phyloP scores from a whole-genome alignment of 2,888 invertebrate species.

The Xylocampa areola region DNA sequence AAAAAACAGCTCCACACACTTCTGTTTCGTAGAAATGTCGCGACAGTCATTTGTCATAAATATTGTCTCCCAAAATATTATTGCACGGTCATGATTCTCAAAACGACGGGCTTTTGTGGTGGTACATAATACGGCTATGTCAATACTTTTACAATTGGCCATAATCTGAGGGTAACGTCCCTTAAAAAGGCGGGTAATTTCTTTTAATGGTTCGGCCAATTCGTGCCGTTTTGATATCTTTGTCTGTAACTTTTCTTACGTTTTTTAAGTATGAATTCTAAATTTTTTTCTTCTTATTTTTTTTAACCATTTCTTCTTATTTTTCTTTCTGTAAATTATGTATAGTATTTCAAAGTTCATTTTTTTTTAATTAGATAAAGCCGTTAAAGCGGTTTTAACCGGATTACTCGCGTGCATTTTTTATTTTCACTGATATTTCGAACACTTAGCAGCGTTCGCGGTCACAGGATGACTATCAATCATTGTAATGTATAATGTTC shows the following conservation, averaged over 20 bases:
- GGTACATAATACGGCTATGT: conserved; percentile 54
- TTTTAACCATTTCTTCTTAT: not conserved
- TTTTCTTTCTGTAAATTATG: not conserved
- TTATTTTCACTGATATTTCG: no score
- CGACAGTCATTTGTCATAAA: conserved; percentile 73
- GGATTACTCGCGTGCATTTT: no score
- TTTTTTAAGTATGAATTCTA: not conserved
- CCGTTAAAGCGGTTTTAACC: no score
- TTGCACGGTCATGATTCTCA: conserved; percentile 73
- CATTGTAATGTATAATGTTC: no score
- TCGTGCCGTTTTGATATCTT: not conserved
- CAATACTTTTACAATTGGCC: conserved; percentile 54
- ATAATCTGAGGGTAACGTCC: conserved; percentile 37
- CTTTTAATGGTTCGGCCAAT: not conserved
- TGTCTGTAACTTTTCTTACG: not conserved
- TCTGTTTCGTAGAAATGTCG: conserved; percentile 65
- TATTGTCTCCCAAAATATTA: conserved; percentile 60
- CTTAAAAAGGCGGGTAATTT: conserved; percentile 22
- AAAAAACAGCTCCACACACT: conserved; percentile 18
- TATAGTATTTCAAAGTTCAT: no score
- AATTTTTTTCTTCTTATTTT: not conserved
- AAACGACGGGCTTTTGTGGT: conserved; percentile 57
- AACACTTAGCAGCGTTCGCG: no score
- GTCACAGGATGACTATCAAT: no score
- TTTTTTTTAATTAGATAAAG: no score